Percentiles rank a stretch among this genome's conserved stretches.
phyloP scores from a whole-genome alignment of 2,888 invertebrate genomes.

The Crossocerus cetratus region DNA sequence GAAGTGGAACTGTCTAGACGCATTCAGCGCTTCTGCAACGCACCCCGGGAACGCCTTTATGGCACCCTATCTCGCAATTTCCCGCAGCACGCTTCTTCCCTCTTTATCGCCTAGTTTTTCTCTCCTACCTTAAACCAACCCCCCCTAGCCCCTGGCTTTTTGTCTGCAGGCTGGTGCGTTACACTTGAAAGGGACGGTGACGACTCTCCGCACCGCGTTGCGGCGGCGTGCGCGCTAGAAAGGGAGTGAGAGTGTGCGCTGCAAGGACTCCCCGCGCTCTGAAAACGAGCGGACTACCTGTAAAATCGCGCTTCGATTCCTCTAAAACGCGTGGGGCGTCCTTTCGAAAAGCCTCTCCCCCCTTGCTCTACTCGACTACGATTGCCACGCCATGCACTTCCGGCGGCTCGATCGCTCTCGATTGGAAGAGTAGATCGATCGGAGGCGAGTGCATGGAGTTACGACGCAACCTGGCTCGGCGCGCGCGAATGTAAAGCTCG shows the following conservation, averaged over 20 bases:
- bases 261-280: no score
- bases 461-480: no score
- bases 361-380: not conserved
- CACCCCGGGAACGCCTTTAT: constrained; percentile 60
- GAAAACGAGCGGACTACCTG: not conserved
- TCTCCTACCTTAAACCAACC: constrained; percentile 4
- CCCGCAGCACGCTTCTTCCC: constrained; percentile 34
- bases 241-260: no score
- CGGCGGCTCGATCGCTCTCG: no score
- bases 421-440: no score
- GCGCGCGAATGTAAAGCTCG: no score
- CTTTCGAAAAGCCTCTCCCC: not conserved
- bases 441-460: no score
- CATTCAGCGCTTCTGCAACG: constrained; percentile 65
- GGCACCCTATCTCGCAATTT: constrained; percentile 47
- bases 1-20: constrained; percentile 72
- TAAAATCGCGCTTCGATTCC: constrained; percentile 28
- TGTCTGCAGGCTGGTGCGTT: not conserved
- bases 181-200: not conserved
- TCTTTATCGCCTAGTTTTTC: constrained; percentile 33
- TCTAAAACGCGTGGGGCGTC: constrained; percentile 25
- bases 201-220: not conserved
- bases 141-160: constrained; percentile 3
- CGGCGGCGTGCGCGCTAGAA: no score
- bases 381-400: no score